phyloP scores from a whole-genome alignment of 2,113 vertebrate genomes.

The Onychostruthus taczanowskii region DNA sequence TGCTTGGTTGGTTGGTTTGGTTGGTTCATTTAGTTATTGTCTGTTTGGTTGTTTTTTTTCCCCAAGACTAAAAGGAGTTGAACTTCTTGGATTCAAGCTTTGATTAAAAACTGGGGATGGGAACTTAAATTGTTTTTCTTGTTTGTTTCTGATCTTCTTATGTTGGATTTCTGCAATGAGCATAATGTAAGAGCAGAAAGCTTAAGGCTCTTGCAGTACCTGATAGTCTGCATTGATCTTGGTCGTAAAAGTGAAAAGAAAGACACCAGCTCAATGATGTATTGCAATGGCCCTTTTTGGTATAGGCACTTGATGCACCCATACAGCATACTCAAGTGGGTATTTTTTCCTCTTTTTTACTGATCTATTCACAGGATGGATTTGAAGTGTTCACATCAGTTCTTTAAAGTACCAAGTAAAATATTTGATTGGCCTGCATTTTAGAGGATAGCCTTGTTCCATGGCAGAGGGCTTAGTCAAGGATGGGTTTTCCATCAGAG shows the following conservation, averaged over 20 bases:
- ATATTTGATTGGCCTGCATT: neutral
- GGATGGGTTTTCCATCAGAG: neutral
- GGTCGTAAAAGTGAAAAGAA: neutral
- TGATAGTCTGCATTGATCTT: neutral
- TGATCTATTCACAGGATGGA: neutral
- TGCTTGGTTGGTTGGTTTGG: too few species aligned
- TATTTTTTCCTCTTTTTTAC: neutral
- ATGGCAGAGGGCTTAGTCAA: neutral
- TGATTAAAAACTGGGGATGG: neutral
- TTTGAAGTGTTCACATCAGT: neutral
- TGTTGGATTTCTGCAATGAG: neutral
- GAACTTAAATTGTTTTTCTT: neutral
- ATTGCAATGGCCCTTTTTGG: neutral
- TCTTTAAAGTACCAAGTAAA: neutral
- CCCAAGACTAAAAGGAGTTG: neutral
- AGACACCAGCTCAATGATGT: neutral
- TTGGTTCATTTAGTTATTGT: too few species aligned
- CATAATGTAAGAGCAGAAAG: neutral
- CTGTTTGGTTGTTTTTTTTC: neutral
- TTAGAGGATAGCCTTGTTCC: neutral
- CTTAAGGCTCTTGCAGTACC: neutral
- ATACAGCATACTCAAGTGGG: neutral
- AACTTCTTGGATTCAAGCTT: neutral
- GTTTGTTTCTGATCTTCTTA: neutral
- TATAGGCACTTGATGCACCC: neutral